Evolutionary conservation across 1,140 invertebrate genomes (phyloP), one percentile per base, ranked within the genome.

Genomic region (Diprion similis): DNA sequence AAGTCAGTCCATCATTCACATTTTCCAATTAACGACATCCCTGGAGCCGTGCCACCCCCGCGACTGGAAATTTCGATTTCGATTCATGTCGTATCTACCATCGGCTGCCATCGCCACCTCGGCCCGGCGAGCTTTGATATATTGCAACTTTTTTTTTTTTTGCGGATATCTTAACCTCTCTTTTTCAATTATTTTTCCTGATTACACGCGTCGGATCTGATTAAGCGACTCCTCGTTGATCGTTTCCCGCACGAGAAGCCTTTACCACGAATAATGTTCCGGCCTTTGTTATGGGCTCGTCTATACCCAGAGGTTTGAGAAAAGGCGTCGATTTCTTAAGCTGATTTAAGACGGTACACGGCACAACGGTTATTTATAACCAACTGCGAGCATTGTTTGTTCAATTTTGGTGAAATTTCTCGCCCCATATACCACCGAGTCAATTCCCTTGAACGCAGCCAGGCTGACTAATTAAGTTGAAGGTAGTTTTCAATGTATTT

Each of bases 1-100:
- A 9, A 59, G 51, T 59, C 51, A 17, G 51, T 59, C 51, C 51
- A 59, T 59, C 51, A 59, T 59, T 17, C 51, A 13, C 51, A 59
- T 59, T 59, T 59, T 59, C 51, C 51, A 59, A 59, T 59, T 59
- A 59, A 59, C 51, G n/a, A 59, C 51, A 17, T 9, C 51, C 51
- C 51, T 59, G 11, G 11, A 17, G 9, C 51, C n/a, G 51, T 59
- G 6, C 11, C 51, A 13, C 51, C 51, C 51, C 51, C 51, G 51
- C 51, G 9, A 59, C 3, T 59, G 51, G n/a, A 9, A 59, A 59
- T 17, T 59, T 59, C 51, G 51, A 59, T 59, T 59, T 59, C 51
- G 51, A 59, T 59, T 59, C 51, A 11, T 59, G 7, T 59, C 51
- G n/a, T 59, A 59, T 59, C 51, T 59, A 17, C 51, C 51, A 59